Evolutionary conservation across 2,113 vertebrate genomes (phyloP).

Genomic region (Psilopsiagon aymara): DNA sequence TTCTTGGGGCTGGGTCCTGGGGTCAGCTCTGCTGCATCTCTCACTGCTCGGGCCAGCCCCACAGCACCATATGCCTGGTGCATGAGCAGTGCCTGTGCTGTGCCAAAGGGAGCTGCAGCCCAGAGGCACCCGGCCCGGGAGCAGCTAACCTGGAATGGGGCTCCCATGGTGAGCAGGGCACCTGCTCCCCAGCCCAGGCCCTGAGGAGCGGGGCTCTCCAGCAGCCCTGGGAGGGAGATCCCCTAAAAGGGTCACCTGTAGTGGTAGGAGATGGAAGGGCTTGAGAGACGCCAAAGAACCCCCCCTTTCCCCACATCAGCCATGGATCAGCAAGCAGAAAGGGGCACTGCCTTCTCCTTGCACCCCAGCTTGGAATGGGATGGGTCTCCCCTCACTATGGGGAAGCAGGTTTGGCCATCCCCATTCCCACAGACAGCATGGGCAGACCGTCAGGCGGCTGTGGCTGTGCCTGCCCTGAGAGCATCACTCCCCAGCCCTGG

Average conservation of each 20-base stretch:
- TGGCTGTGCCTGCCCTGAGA: background rate
- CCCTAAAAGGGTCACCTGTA: background rate
- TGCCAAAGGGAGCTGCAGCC: background rate
- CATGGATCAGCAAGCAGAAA: background rate
- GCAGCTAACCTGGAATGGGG: background rate
- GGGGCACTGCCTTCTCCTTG: background rate
- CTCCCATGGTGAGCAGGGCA: background rate
- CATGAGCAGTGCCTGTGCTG: accelerated
- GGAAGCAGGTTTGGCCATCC: background rate
- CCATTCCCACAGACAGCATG: accelerated
- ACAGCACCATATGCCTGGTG: accelerated
- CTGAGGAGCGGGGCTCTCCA: background rate
- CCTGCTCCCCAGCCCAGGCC: accelerated
- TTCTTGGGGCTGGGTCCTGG: background rate
- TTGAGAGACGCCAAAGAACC: background rate
- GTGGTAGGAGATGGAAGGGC: background rate
- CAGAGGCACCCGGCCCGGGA: background rate
- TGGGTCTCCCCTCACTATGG: accelerated
- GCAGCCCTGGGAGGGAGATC: background rate
- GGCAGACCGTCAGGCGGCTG: background rate
- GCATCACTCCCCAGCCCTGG: background rate
- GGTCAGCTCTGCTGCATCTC: background rate
- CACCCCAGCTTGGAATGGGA: background rate
- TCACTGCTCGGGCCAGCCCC: background rate
- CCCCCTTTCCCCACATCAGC: background rate